Evolutionary conservation across 2,888 invertebrate species (phyloP).

Genomic region (Pyrgus malvae): DNA sequence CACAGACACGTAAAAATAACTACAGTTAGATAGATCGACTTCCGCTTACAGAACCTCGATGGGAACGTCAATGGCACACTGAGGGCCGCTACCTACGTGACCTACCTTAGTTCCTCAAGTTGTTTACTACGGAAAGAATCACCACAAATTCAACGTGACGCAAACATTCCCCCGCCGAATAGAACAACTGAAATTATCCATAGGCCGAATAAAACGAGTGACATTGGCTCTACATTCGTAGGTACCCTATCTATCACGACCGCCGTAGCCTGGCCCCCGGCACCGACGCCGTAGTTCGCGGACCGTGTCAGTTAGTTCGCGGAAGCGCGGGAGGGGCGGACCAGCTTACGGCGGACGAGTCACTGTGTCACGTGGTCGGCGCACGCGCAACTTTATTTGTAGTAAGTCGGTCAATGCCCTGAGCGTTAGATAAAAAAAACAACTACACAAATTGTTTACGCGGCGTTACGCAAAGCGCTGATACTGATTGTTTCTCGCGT

Average conservation of each 20-base stretch:
- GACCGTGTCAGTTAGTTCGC: slow-evolving; percentile 14
- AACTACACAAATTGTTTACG: slow-evolving; percentile 70
- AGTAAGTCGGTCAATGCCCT: slow-evolving; percentile 79
- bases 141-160: slow-evolving; percentile 23
- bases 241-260: slow-evolving; percentile 49
- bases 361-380: slow-evolving; percentile 76
- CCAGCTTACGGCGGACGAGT: slow-evolving; percentile 48
- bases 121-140: slow-evolving; percentile 30
- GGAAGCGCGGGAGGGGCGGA: slow-evolving; percentile 31
- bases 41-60: neutral
- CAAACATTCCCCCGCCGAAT: slow-evolving; percentile 41
- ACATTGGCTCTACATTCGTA: slow-evolving; percentile 74
- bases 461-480: slow-evolving; percentile 69
- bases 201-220: slow-evolving; percentile 54
- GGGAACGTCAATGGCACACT: slow-evolving; percentile 9
- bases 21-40: slow-evolving; percentile 2
- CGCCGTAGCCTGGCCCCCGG: slow-evolving; percentile 39
- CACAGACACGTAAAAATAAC: slow-evolving; percentile 5
- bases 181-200: slow-evolving; percentile 52
- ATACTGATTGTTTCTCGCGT: slow-evolving; percentile 40
- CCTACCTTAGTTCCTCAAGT: slow-evolving; percentile 21
- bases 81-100: slow-evolving; percentile 23
- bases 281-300: slow-evolving; percentile 8
- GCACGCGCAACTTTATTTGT: slow-evolving; percentile 76
- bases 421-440: slow-evolving; percentile 77